Conservation (phyloP, 2,888 invertebrate species). For the Tachina grossa region DNA sequence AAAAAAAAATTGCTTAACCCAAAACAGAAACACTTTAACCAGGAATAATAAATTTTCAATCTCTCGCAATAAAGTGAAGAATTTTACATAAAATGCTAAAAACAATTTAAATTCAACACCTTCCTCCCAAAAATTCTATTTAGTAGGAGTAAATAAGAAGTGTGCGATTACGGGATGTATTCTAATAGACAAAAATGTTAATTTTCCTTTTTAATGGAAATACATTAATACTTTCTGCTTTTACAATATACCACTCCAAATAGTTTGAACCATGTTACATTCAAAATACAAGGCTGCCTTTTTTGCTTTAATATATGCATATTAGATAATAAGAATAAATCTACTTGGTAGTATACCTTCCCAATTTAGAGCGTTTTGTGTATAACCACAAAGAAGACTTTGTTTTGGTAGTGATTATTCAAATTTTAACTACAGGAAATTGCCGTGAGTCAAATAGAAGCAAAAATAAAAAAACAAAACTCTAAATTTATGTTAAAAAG, state of each 20-base stretch:
- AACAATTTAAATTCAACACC: not conserved
- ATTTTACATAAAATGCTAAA: not conserved
- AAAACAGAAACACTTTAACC: not conserved
- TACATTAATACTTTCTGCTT: too few relatives aligned
- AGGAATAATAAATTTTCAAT: too few relatives aligned
- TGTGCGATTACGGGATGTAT: not conserved
- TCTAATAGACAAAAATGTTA: not conserved
- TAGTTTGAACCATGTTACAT: too few relatives aligned
- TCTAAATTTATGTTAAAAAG: constrained; percentile 2
- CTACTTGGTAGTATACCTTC: constrained; percentile 7
- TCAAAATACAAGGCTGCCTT: too few relatives aligned
- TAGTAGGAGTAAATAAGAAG: not conserved
- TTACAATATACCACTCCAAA: too few relatives aligned
- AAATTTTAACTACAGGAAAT: constrained; percentile 9
- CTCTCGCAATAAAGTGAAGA: not conserved
- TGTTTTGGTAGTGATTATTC: constrained; percentile 27
- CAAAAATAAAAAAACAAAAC: not conserved
- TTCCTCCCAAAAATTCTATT: not conserved
- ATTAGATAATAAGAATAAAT: too few relatives aligned
- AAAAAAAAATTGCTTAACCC: not conserved
- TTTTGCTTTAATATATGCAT: too few relatives aligned
- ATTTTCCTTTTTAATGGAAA: too few relatives aligned
- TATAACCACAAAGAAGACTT: constrained; percentile 12
- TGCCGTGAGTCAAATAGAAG: not conserved
- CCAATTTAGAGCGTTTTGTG: not conserved